A percentile compares a stretch with the other conserved stretches of the same genome.
Evolutionary conservation across 2,797 vertebrate species (phyloP).

Genomic region (Typhlichthys subterraneus): DNA sequence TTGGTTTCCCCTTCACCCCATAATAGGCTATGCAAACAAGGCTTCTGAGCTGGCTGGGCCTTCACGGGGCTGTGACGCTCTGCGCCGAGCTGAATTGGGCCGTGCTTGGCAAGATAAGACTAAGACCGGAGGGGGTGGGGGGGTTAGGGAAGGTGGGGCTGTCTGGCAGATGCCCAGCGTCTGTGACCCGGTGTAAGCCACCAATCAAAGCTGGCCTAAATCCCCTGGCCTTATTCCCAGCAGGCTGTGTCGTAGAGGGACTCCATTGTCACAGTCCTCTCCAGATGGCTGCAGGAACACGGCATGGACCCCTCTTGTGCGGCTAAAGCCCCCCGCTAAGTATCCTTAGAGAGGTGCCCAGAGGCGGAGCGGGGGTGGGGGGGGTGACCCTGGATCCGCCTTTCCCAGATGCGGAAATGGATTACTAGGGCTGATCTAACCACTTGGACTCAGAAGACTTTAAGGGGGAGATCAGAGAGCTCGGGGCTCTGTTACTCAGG

Average conservation of each 20-base stretch:
- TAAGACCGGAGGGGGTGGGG: slow-evolving; percentile 11
- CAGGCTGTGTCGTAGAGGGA: slow-evolving; percentile 61
- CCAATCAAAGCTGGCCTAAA: slow-evolving; percentile 77
- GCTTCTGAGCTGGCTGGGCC: slow-evolving; percentile 28
- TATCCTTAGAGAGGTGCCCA: slow-evolving; percentile 51
- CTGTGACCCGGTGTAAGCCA: slow-evolving; percentile 76
- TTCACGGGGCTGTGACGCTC: background rate
- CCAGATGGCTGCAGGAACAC: slow-evolving; percentile 71
- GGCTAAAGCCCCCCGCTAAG: slow-evolving; percentile 63
- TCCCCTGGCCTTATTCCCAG: slow-evolving; percentile 67
- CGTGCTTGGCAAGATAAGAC: slow-evolving; percentile 25
- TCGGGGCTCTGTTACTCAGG: slow-evolving; percentile 40
- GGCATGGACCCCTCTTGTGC: slow-evolving; percentile 39
- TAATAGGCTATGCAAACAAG: slow-evolving; percentile 53
- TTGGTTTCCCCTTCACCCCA: slow-evolving; percentile 1
- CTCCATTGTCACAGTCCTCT: slow-evolving; percentile 68
- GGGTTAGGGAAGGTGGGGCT: slow-evolving; percentile 36
- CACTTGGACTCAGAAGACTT: slow-evolving; percentile 44
- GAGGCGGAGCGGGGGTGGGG: slow-evolving; percentile 15
- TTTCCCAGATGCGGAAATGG: slow-evolving; percentile 41
- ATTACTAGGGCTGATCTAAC: slow-evolving; percentile 59
- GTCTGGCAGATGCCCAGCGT: slow-evolving; percentile 71
- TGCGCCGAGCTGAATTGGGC: background rate
- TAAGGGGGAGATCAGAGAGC: slow-evolving; percentile 39
- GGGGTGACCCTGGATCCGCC: slow-evolving; percentile 35